Evolutionary conservation across 2,888 invertebrate species (phyloP), one percentile per base, ranked within the genome.

Genomic region (Gastracanthus pulcherrimus): DNA sequence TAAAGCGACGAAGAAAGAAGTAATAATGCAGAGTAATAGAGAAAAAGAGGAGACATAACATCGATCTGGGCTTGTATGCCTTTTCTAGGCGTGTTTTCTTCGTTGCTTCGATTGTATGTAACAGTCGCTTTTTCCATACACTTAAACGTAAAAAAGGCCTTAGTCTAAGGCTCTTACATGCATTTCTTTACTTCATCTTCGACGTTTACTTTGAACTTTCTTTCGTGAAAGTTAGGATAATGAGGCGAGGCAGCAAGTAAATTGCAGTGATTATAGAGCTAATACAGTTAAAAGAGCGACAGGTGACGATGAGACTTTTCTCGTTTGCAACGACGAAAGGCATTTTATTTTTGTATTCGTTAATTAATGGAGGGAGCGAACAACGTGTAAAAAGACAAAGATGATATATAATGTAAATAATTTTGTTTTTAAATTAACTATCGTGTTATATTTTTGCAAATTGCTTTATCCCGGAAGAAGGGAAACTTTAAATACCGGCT

Each of bases 271-370:
- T 60, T n/a, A n/a, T 48, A 60, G 34, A 16, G 6, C 7, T 31
- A 31, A 11, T 16, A 7, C 5, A n/a, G 7, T 6, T 31, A 7
- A 60, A 7, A 31, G 29, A 60, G 60, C 6, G 31, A 31, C 41
- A 6, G n/a, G 13, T 62, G 31, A 62, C 45, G 36, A 45, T 62
- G 62, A 60, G 45, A 62, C 45, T 66, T 64, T 75, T 51, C 51
- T 66, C 76, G 66, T 66, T 55, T 2, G 26, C 19, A 38, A 76
- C 51, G 64, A 58, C 58, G 48, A 66, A 48, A 76, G 67, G 58
- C 76, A 31, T 60, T 69, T 76, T 76, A 76, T 76, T 76, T 76
- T 76, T 76, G 58, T 76, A 76, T 76, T 58, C 45, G 23, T 69
- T 76, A 9, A 48, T 69, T 60, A 45, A 69, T 13, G 76, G 67